phyloP scores from a whole-genome alignment of 2,888 invertebrate genomes.

The Cryptus viduatorius region DNA sequence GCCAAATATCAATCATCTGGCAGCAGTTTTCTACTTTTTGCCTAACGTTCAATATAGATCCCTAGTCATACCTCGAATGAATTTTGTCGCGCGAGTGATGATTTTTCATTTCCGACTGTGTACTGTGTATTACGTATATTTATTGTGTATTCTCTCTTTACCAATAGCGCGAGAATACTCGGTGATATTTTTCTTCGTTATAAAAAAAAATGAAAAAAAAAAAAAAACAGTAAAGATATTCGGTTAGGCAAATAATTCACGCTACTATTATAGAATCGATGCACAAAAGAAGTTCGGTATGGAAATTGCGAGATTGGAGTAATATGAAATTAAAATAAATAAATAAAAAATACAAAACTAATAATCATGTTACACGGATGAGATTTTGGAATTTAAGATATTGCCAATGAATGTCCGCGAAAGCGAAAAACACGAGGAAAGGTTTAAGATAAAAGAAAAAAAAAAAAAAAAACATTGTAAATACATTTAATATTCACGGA shows the following conservation, averaged over 20 bases:
- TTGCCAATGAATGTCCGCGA: constrained; percentile 28
- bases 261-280: constrained; percentile 6
- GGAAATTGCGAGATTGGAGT: constrained; percentile 1
- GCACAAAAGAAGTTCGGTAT: constrained; percentile 5
- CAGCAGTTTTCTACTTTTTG: constrained; percentile 48
- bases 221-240: constrained; percentile 22
- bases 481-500: constrained; percentile 64
- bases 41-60: constrained; percentile 61
- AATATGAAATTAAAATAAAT: background rate
- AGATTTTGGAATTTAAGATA: constrained; percentile 16
- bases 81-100: constrained; percentile 55
- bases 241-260: constrained; percentile 21
- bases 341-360: background rate
- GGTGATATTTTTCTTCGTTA: constrained; percentile 59
- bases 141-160: constrained; percentile 60
- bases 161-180: constrained; percentile 49
- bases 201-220: constrained; percentile 18
- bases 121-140: constrained; percentile 64
- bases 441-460: constrained; percentile 45
- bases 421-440: constrained; percentile 49
- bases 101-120: constrained; percentile 66
- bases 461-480: constrained; percentile 39
- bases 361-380: constrained; percentile 4
- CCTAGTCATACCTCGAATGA: constrained; percentile 60
- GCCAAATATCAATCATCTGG: constrained; percentile 26